Conservation (phyloP, 2,888 invertebrate species). For the Xiphydria camelus region DNA sequence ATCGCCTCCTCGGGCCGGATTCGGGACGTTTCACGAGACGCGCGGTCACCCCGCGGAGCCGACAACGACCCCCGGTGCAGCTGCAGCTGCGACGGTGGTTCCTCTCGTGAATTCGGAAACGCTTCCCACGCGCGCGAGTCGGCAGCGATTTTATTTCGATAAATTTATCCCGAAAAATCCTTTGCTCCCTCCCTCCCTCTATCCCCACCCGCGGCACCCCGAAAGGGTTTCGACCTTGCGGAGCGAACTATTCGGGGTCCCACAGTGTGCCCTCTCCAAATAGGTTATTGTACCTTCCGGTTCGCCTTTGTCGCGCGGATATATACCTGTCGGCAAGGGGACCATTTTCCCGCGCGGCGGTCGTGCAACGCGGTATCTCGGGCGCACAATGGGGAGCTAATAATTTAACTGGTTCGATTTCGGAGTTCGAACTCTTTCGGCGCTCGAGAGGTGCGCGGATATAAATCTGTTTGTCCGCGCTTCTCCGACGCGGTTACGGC, state of each 20-base stretch:
- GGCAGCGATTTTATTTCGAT: constrained; percentile 17
- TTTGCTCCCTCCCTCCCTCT: background rate
- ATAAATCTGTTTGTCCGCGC: constrained; percentile 22
- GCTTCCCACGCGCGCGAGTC: constrained; percentile 26
- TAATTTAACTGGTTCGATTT: constrained; percentile 30
- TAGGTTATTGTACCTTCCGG: too few relatives aligned
- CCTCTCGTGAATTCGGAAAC: constrained; percentile 11
- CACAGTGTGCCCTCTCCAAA: too few relatives aligned
- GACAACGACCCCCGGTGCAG: too few relatives aligned
- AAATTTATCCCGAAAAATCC: constrained; percentile 11
- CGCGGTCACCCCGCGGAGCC: too few relatives aligned
- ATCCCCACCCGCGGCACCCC: background rate
- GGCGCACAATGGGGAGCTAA: constrained; percentile 24
- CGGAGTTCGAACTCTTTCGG: constrained; percentile 23
- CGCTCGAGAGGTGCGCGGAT: too few relatives aligned
- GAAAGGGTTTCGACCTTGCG: constrained; percentile 6
- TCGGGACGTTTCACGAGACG: too few relatives aligned
- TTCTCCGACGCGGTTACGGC: background rate
- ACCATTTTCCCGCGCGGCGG: background rate
- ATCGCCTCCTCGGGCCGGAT: too few relatives aligned
- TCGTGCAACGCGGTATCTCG: background rate
- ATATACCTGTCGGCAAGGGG: too few relatives aligned
- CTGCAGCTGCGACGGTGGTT: background rate
- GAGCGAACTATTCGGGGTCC: background rate
- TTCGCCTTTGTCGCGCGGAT: too few relatives aligned